phyloP scores from a whole-genome alignment of 2,888 invertebrate genomes.

The Crepidodera aurea region DNA sequence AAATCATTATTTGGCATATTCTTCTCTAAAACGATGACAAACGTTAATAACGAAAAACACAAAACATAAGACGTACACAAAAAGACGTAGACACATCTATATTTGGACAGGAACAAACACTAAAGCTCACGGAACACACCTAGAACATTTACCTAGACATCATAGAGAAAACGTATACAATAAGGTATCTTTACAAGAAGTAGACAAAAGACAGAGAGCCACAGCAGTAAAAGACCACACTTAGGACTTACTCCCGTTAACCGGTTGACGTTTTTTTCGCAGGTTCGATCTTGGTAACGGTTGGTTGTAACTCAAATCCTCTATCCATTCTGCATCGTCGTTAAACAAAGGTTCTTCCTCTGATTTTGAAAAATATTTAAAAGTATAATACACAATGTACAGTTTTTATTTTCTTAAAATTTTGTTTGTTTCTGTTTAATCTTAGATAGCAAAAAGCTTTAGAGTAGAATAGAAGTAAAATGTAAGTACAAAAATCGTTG shows the following conservation, averaged over 20 bases:
- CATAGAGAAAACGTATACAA: constrained; percentile 32
- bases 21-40: constrained; percentile 25
- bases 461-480: neutral
- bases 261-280: constrained; percentile 45
- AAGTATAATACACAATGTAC: constrained; percentile 28
- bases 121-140: constrained; percentile 32
- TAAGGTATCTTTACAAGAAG: constrained; percentile 18
- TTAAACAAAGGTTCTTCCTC: neutral
- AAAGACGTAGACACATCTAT: constrained; percentile 37
- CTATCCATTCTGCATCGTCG: constrained; percentile 48
- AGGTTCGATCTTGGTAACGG: constrained; percentile 42
- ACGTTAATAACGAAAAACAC: constrained; percentile 23
- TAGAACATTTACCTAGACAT: constrained; percentile 37
- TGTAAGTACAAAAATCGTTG: neutral
- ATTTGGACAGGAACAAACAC: constrained; percentile 31
- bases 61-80: constrained; percentile 31
- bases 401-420: neutral
- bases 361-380: neutral
- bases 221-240: constrained; percentile 38
- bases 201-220: constrained; percentile 33
- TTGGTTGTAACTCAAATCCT: constrained; percentile 35
- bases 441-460: neutral
- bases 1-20: constrained; percentile 35
- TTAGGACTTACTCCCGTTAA: constrained; percentile 54
- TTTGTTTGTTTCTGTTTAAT: neutral